Evolutionary conservation across 2,113 vertebrate genomes (phyloP).

Genomic region (Prolemur simus): DNA sequence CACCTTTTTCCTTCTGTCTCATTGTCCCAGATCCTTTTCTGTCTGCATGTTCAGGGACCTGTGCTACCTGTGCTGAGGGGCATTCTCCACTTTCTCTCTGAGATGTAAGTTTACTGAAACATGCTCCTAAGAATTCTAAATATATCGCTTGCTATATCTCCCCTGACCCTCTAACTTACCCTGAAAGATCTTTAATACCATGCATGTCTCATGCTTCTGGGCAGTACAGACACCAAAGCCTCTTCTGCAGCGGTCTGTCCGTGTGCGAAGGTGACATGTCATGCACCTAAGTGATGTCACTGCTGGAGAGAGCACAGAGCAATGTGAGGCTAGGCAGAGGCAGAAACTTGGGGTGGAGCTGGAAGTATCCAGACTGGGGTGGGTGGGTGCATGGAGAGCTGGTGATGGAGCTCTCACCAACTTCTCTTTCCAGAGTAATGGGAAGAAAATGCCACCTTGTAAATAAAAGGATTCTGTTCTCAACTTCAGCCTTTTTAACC

Average conservation of each 20-base stretch:
- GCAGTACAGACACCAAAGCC: slow-evolving; percentile 53
- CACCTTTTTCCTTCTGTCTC: background rate
- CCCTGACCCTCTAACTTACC: slow-evolving; percentile 13
- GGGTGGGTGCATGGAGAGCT: background rate
- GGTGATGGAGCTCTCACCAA: background rate
- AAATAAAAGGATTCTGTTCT: background rate
- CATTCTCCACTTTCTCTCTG: background rate
- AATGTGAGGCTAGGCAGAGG: background rate
- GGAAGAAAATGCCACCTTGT: background rate
- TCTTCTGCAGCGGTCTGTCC: slow-evolving; percentile 57
- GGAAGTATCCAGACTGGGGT: background rate
- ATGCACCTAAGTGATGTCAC: slow-evolving; percentile 1
- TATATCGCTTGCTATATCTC: background rate
- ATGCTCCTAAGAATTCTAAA: background rate
- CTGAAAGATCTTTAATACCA: slow-evolving; percentile 28
- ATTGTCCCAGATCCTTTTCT: background rate
- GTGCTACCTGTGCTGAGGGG: background rate
- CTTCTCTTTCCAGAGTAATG: background rate
- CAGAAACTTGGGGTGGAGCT: background rate
- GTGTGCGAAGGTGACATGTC: slow-evolving; percentile 28
- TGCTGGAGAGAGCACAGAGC: slow-evolving; percentile 17
- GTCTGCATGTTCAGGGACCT: background rate
- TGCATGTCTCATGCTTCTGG: background rate
- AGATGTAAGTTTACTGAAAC: background rate
- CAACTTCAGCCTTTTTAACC: background rate